Evolutionary conservation across 1,140 invertebrate genomes (phyloP).

Genomic region (Drosophila varians): DNA sequence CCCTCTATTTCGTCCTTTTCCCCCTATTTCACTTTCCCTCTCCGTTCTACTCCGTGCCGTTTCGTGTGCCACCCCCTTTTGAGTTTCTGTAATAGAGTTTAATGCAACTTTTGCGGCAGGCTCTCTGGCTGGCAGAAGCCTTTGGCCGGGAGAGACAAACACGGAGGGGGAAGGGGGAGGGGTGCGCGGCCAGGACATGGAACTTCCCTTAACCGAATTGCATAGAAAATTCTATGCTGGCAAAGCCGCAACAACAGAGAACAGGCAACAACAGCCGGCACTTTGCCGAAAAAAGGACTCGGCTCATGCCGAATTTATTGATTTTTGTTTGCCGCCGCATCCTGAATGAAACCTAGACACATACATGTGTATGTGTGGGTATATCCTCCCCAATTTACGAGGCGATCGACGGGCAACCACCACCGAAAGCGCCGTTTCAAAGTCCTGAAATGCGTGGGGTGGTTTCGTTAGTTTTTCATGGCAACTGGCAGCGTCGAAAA

Average conservation of each 20-base stretch:
- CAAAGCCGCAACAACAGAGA: slow-evolving; percentile 24
- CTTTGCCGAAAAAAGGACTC: slow-evolving; percentile 43
- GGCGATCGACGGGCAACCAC: slow-evolving; percentile 43
- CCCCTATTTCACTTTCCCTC: slow-evolving; percentile 20
- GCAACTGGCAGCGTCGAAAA: slow-evolving; percentile 13
- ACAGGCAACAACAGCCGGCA: slow-evolving; percentile 47
- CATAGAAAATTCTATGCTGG: slow-evolving; percentile 31
- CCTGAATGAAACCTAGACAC: slow-evolving; percentile 31
- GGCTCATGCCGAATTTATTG: slow-evolving; percentile 44
- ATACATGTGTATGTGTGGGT: neutral
- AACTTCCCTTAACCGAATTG: slow-evolving; percentile 41
- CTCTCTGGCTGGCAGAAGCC: slow-evolving; percentile 42
- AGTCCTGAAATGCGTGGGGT: slow-evolving; percentile 34
- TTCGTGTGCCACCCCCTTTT: slow-evolving; percentile 18
- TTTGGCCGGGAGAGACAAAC: slow-evolving; percentile 35
- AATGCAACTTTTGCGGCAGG: slow-evolving; percentile 69
- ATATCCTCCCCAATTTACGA: slow-evolving; percentile 46
- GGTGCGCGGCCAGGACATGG: neutral
- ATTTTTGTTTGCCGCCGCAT: slow-evolving; percentile 48
- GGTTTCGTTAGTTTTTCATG: slow-evolving; percentile 70
- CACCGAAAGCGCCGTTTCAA: slow-evolving; percentile 17
- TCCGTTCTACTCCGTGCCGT: neutral
- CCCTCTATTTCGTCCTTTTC: slow-evolving; percentile 1
- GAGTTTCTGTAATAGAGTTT: slow-evolving; percentile 67
- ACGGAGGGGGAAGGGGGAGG: neutral